Evolutionary conservation across 2,113 vertebrate genomes (phyloP), one percentile per base, ranked within the genome.

Genomic region (Mesoclemmys tuberculata): DNA sequence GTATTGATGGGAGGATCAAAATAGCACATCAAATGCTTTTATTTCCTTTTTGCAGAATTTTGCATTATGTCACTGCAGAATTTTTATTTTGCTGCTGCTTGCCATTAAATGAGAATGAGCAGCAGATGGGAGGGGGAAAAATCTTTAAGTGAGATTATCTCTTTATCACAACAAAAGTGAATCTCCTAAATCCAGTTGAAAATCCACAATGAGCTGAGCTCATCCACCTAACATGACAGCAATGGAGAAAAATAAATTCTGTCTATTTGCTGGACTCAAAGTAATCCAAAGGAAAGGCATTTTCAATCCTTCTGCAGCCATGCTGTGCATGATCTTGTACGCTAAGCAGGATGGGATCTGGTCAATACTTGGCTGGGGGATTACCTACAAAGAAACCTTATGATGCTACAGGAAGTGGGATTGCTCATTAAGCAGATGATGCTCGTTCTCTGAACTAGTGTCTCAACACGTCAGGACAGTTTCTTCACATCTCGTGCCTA

Each of bases 171-270:
- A 49, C 12, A 89, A 86, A 96, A 85, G 8, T 71, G 84, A 92
- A 86, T 91, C 46, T 92, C 22, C 58, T 91, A 89, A 90, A 93
- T 86, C 38, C 91, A 85, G 16, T 55, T 68, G 78, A 84, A 96
- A 95, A 95, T 85, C 31, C 22, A 61, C 13, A 24, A 5, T 85
- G 84, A 84, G 8, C 8, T 89, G 61, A 93, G 44, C 90, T 84
- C 35, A 79, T 87, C 88, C 3, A 1, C 82, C 78, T 86, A 85
- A 90, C 3, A 68, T 48, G 82, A 87, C 58, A 95, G 41, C 27
- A 91, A 13, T 1, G 13, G 22, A 87, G 77, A 58, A 78, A 89
- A 91, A 61, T 31, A 0, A 80, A 82, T 89, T 90, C 68, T 85
- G 0, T 84, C 46, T 82, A 29, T 41, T 87, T 91, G 13, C 4